These are phyloP conservation scores for Tetragonula carbonaria DNA, from an alignment of 2,888 invertebrate genomes.

Conservation along the genomic window DNA sequence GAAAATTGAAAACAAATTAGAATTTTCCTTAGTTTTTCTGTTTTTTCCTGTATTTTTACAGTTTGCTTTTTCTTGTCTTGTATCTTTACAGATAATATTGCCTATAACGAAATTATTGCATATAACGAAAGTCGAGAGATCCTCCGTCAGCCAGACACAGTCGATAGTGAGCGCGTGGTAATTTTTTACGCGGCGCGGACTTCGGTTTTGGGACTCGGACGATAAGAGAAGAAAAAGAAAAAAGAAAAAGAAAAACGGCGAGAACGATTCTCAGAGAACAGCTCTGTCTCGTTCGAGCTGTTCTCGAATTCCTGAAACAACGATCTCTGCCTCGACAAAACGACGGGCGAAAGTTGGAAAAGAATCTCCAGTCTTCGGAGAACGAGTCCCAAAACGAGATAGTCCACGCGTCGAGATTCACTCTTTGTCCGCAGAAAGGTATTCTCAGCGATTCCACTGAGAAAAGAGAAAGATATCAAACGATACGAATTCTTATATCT, in stretches of 20 bases:
- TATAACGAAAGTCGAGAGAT: slow-evolving; percentile 1
- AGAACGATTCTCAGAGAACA: background rate
- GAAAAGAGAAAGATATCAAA: background rate
- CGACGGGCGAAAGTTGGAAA: background rate
- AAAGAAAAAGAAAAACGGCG: no score
- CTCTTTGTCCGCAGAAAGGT: background rate
- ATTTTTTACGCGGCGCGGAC: background rate
- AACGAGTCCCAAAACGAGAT: background rate
- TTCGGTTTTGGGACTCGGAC: background rate
- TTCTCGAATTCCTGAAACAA: background rate
- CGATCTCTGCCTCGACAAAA: background rate
- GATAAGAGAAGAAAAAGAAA: background rate
- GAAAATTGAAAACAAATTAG: background rate
- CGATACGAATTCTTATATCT: background rate
- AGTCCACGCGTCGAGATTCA: slow-evolving; percentile 13
- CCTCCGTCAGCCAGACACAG: slow-evolving; percentile 10
- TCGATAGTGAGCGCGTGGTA: background rate
- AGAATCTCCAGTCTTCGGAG: background rate
- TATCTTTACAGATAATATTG: background rate
- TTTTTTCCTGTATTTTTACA: background rate
- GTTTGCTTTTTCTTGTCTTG: background rate
- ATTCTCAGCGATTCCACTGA: background rate
- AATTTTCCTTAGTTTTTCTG: background rate
- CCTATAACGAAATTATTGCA: no score
- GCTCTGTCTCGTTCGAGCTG: background rate